Conservation (phyloP, 2,113 vertebrate species). For the Theristicus caerulescens region DNA sequence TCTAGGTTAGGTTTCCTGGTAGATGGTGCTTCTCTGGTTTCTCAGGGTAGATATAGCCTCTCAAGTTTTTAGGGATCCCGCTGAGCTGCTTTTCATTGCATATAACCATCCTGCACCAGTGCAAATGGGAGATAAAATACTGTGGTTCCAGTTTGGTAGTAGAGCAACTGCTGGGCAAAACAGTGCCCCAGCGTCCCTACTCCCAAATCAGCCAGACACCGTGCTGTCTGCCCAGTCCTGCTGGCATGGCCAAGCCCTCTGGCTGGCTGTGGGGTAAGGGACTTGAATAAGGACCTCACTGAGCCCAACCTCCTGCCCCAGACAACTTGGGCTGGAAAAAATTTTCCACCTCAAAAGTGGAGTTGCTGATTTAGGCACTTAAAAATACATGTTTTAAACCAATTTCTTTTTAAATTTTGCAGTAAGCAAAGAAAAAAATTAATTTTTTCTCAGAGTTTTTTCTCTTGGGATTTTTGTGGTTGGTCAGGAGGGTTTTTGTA, state of each 20-base stretch:
- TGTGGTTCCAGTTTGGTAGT: neutral
- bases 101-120: neutral
- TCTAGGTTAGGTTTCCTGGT: neutral
- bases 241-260: neutral
- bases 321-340: neutral
- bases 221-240: accelerated
- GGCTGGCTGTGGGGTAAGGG: neutral
- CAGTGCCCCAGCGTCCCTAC: neutral
- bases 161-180: neutral
- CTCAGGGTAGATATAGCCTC: accelerated
- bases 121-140: neutral
- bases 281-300: accelerated
- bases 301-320: neutral
- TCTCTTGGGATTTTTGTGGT: neutral
- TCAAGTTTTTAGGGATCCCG: neutral
- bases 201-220: neutral
- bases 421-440: neutral
- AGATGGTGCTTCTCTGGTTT: neutral
- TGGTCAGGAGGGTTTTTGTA: neutral
- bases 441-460: neutral
- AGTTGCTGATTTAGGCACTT: neutral
- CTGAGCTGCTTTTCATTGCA: neutral
- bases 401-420: neutral
- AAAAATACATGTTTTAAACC: neutral
- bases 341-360: neutral